Evolutionary conservation across 2,113 vertebrate genomes (phyloP).

Genomic region (Cynopterus brachyotis): DNA sequence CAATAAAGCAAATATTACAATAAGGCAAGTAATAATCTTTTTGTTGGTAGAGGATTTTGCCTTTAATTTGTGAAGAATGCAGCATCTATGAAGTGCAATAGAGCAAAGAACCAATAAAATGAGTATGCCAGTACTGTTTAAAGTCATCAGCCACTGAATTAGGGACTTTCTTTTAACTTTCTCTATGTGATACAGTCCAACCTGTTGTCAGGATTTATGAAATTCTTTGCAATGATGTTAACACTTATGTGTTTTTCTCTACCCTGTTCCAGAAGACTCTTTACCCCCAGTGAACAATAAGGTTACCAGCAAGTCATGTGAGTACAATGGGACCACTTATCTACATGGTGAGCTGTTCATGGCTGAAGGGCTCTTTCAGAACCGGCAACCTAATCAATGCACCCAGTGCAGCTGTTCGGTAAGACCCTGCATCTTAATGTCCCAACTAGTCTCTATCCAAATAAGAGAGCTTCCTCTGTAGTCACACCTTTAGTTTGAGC

Average conservation of each 20-base stretch:
- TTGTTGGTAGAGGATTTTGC: neutral
- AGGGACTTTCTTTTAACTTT: conserved; percentile 17
- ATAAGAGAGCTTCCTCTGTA: neutral
- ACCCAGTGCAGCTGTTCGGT: conserved; percentile 89
- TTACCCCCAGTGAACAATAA: conserved; percentile 80
- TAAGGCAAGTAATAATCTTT: neutral
- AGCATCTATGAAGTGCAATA: neutral
- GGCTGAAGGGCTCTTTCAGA: conserved; percentile 87
- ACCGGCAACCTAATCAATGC: conserved; percentile 87
- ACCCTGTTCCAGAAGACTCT: conserved; percentile 83
- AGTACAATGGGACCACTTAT: conserved; percentile 87
- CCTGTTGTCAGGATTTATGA: conserved; percentile 49
- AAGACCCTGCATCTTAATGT: conserved; percentile 62
- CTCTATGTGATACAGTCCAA: conserved; percentile 35
- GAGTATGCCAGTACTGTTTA: neutral
- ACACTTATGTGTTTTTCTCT: conserved; percentile 10
- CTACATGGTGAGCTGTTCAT: conserved; percentile 86
- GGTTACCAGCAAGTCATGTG: conserved; percentile 85
- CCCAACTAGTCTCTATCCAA: neutral
- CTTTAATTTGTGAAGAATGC: neutral
- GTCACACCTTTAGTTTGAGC: neutral
- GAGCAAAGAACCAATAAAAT: neutral
- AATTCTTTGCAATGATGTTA: conserved; percentile 54
- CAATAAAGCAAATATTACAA: neutral
- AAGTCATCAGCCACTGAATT: neutral